Base-by-base conservation (phyloP, 2,797 vertebrate genomes). In the Fundulus diaphanus region DNA sequence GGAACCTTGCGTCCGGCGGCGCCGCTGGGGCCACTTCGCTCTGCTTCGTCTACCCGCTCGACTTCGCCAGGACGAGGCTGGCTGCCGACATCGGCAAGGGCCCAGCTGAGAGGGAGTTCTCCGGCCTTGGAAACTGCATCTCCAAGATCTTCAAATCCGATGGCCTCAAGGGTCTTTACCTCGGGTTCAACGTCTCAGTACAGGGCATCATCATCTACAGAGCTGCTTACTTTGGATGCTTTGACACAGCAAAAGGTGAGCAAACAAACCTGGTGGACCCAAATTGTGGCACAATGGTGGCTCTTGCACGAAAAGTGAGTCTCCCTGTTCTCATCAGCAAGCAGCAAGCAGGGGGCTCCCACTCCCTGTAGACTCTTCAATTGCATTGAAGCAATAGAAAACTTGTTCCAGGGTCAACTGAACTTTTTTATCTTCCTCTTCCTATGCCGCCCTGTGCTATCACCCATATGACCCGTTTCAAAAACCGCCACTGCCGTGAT, bases 181-280 rank as follows among this genome's bases (percentile, higher is more conserved):
- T 94, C 12, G 98, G 98, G 22, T 99, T 99, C 95, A 98, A 94
- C 4, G 98, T 99, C 87, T 99, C 98, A 1, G 98, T 99, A 71
- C 98, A 99, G 94, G 98, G 98, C 77, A 99, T 99, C 81, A 99
- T 99, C 89, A 99, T 99, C 92, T 99, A 99, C 95, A 97, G 98
- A 94, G 98, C 98, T 0, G 98, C 98, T 83, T 99, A 99, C 94
- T 99, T 99, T 49, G 98, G 98, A 46, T 94, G 98, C 90, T 99
- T 99, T 0, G 98, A 99, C 84, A 99, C 98, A 2, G 98, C 98
- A 86, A 99, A 99, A 96, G 98, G 98, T 99, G 94, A 1, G 73
- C 56, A 52, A 72, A 69, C 56, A 49, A 67, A 70, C 24, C 57
- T 69, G 66, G 7, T 67, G 11, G 0, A 76, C 15, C 2, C 29